phyloP scores from a whole-genome alignment of 2,797 vertebrate species.

The Odontamblyopus lacepedii region DNA sequence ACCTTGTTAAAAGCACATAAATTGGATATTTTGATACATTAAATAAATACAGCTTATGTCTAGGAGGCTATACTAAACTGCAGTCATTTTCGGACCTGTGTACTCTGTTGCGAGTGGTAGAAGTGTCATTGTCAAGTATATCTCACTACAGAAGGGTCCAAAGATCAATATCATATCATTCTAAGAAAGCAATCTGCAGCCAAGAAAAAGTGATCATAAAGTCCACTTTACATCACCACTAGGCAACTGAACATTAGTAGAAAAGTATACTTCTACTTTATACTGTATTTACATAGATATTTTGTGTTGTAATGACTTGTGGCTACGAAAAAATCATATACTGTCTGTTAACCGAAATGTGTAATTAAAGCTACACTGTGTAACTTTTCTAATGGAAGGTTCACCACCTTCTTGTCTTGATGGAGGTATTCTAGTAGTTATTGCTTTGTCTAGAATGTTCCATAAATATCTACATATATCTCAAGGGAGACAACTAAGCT shows the following conservation, averaged over 20 bases:
- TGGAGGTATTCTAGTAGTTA: too few relatives aligned
- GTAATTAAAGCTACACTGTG: background rate
- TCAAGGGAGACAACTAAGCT: too few relatives aligned
- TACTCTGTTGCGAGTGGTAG: constrained; percentile 28
- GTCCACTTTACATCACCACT: constrained; percentile 21
- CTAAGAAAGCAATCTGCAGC: constrained; percentile 21
- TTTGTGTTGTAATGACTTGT: constrained; percentile 29
- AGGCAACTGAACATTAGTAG: constrained; percentile 16
- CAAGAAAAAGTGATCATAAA: constrained; percentile 24
- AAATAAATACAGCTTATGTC: constrained; percentile 48
- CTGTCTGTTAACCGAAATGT: background rate
- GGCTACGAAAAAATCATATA: constrained; percentile 43
- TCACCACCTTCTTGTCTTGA: too few relatives aligned
- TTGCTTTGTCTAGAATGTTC: too few relatives aligned
- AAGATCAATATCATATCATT: constrained; percentile 38
- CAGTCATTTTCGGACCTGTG: constrained; percentile 39
- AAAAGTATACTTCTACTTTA: constrained; percentile 18
- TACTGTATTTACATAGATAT: constrained; percentile 20
- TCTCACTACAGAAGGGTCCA: constrained; percentile 38
- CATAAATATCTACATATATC: too few relatives aligned
- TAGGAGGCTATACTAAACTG: constrained; percentile 43
- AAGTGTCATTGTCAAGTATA: constrained; percentile 17
- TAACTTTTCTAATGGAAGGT: too few relatives aligned
- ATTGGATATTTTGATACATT: constrained; percentile 32
- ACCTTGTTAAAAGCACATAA: constrained; percentile 45